Evolutionary conservation across 2,888 invertebrate genomes (phyloP), one percentile per base, ranked within the genome.

Genomic region (Pheosia gnoma): DNA sequence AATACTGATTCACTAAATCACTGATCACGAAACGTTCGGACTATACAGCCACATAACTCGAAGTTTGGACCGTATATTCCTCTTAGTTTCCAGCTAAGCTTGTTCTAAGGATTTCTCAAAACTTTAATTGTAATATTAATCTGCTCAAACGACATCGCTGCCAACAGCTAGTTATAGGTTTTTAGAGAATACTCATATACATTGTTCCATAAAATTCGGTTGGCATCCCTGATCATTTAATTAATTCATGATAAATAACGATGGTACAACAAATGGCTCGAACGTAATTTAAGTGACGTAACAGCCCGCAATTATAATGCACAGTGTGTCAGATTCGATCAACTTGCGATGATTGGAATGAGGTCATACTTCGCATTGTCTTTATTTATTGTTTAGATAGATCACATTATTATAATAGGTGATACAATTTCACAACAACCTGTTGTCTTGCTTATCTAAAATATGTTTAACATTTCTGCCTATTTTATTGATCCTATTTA

Each of bases 291-390:
- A 70, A 74, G 73, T 79, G 78, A 79, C 75, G 79, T 80, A 79
- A 78, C 68, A 63, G 64, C 57, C 65, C 58, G 60, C 43, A 79
- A 85, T 87, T 84, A 84, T 79, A 82, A 85, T 85, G 80, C 84
- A 64, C 63, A 63, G 69, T 75, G 80, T 81, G 80, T 83, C 81
- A 80, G 75, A 72, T 81, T 81, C 75, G 82, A 83, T 82, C 76
- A 72, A 73, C 75, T 70, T 62, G 74, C 72, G 79, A 79, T 76
- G 77, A 80, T 78, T 63, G 78, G 70, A 85, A 84, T 85, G 86
- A 87, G 85, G 86, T 86, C 87, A 85, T 76, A 64, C 72, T 65
- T 71, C 75, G 78, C 81, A 84, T 83, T 85, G 81, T 82, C 75
- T 79, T 75, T 80, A 78, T 79, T 79, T 81, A 81, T 83, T 83